Evolutionary conservation across 2,797 vertebrate species (phyloP), one percentile per base, ranked within the genome.

Genomic region (Lophura swinhoii): DNA sequence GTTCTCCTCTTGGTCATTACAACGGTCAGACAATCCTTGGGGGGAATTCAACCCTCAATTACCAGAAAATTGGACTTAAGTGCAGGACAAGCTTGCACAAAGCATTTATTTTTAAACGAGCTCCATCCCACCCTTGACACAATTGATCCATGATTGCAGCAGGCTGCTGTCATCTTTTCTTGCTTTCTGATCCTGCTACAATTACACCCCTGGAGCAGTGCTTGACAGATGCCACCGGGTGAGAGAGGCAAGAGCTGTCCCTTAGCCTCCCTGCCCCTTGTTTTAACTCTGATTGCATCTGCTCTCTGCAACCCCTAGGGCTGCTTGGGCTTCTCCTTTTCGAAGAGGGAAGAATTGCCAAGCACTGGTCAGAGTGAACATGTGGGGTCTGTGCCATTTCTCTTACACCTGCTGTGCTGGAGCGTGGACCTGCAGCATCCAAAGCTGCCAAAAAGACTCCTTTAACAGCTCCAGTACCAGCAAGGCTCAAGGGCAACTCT

Each of bases 61-160:
- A 91, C 37, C 62, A 92, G 91, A 89, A 93, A 79, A 94, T 68
- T 87, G 39, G 92, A 74, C 81, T 70, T 87, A 71, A 87, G 51
- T 55, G 85, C 78, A 95, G 90, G 46, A 78, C 58, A 88, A 75
- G 64, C 70, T 80, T 44, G 74, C 67, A 87, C 81, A 90, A 92
- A 92, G 67, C 80, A 67, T 93, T 95, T 92, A 39, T 92, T 94
- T 92, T 89, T 94, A 89, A 93, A 90, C 0, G 5, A 94, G 83
- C 79, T 88, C 92, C 80, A 79, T 91, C 88, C 81, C 91, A 81
- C 74, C 68, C 90, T 93, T 92, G 87, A 92, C 84, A 82, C 76
- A 95, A 94, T 93, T 66, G 92, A 94, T 95, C 92, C 79, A 84
- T 29, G 87, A 94, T 29, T 88, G 85, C 68, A 90, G 92, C 85